phyloP scores from a whole-genome alignment of 2,888 invertebrate genomes.

The Melieria omissa region DNA sequence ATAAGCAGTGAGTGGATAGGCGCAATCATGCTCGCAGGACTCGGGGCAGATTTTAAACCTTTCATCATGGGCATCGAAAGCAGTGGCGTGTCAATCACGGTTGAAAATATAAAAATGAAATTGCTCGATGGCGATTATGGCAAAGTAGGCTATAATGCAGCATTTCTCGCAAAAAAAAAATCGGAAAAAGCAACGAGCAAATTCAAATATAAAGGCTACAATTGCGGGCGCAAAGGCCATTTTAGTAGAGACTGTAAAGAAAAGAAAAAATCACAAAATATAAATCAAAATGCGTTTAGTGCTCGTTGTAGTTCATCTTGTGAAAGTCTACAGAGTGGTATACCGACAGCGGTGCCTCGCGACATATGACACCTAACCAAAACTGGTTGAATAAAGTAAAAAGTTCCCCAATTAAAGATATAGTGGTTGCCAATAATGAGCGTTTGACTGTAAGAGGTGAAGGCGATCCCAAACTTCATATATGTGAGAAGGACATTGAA shows the following conservation, averaged over 20 bases:
- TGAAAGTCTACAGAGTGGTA: conserved; percentile 3
- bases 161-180: conserved; percentile 2
- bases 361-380: conserved; percentile 17
- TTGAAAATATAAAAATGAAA: conserved; percentile 14
- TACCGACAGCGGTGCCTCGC: conserved; percentile 18
- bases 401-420: not conserved
- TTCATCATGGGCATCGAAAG: conserved; percentile 14
- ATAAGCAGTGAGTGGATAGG: not conserved
- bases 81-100: conserved; percentile 4
- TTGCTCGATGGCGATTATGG: conserved; percentile 12
- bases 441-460: conserved; percentile 8
- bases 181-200: conserved; percentile 3
- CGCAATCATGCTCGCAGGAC: not conserved
- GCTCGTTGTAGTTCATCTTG: not conserved
- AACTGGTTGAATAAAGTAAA: not conserved
- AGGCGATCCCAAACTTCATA: not conserved
- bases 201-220: conserved; percentile 15
- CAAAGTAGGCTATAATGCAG: not conserved
- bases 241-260: conserved; percentile 29
- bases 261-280: no score
- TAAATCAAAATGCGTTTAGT: conserved; percentile 15
- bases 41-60: not conserved
- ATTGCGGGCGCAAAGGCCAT: conserved; percentile 23
- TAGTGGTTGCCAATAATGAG: conserved; percentile 19
- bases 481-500: conserved; percentile 18